Percentiles rank a stretch among this genome's conserved stretches.
These are phyloP conservation scores for Kryptolebias marmoratus DNA, from an alignment of 2,113 vertebrate species.

Conservation along the genomic window DNA sequence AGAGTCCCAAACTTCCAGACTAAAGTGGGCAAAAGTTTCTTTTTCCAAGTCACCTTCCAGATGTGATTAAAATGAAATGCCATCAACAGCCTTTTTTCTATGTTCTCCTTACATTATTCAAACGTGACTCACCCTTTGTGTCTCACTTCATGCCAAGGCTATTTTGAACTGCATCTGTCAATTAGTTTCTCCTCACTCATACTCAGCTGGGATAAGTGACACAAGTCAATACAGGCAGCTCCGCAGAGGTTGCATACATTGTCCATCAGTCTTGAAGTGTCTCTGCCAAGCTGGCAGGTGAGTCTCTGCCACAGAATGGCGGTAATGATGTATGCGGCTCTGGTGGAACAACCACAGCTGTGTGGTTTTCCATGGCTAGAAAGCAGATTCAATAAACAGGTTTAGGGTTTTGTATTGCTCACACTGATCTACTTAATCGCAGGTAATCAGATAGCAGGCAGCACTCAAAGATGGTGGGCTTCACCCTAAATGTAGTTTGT, in stretches of 20 bases:
- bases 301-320: constrained; percentile 31
- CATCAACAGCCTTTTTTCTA: not conserved
- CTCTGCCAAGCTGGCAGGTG: constrained; percentile 41
- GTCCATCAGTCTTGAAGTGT: constrained; percentile 32
- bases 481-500: constrained; percentile 21
- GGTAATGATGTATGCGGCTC: constrained; percentile 39
- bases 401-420: constrained; percentile 8
- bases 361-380: not conserved
- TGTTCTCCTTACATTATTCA: not conserved
- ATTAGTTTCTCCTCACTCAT: constrained; percentile 21
- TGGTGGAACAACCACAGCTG: not conserved
- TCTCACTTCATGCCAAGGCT: not conserved
- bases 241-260: constrained; percentile 11
- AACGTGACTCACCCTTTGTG: not conserved
- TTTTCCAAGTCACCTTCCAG: not conserved
- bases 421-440: not conserved
- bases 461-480: not conserved
- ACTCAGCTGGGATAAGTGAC: constrained; percentile 23
- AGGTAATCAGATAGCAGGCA: not conserved
- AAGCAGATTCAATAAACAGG: not conserved
- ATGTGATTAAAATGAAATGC: not conserved
- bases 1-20: constrained; percentile 5
- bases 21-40: not conserved
- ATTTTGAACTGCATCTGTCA: constrained; percentile 29
- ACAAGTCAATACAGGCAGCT: not conserved